A percentile compares a stretch with the other conserved stretches of the same genome.
Conservation (phyloP, 1,140 invertebrate species). For the Chironomus striatipennis region DNA sequence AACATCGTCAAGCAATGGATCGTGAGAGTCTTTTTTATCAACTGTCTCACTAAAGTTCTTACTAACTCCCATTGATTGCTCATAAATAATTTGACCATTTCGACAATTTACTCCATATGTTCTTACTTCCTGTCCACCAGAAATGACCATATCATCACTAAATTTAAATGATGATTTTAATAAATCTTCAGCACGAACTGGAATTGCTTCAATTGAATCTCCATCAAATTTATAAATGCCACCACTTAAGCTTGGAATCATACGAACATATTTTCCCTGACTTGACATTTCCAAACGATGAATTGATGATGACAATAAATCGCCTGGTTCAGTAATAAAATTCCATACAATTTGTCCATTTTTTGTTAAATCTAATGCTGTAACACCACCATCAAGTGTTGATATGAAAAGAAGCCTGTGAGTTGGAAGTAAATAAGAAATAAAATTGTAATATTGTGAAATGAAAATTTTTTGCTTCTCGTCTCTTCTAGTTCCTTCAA, state of each 20-base stretch:
- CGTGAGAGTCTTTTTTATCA: slow-evolving; percentile 31
- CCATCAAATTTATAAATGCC: slow-evolving; percentile 87
- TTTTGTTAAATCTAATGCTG: slow-evolving; percentile 60
- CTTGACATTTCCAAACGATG: slow-evolving; percentile 73
- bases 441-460: neutral
- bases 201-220: slow-evolving; percentile 74
- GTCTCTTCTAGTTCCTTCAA: no score
- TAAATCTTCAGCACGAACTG: slow-evolving; percentile 74
- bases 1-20: slow-evolving; percentile 51
- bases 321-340: slow-evolving; percentile 58
- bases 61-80: slow-evolving; percentile 68
- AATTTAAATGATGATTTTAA: slow-evolving; percentile 76
- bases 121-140: slow-evolving; percentile 61
- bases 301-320: slow-evolving; percentile 75
- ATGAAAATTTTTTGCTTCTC: neutral
- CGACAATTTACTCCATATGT: slow-evolving; percentile 64
- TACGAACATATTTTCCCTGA: slow-evolving; percentile 72
- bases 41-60: slow-evolving; percentile 46
- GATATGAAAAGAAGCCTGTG: slow-evolving; percentile 69
- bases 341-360: slow-evolving; percentile 66
- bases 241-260: slow-evolving; percentile 87
- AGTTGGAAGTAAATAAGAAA: neutral
- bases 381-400: slow-evolving; percentile 77
- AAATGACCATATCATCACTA: slow-evolving; percentile 76
- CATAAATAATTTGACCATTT: slow-evolving; percentile 68